Percentiles rank a stretch among this genome's conserved stretches.
These are phyloP conservation scores for Acropora yongei DNA, from an alignment of 64 coral and sea anemone species.

Conservation along the genomic window DNA sequence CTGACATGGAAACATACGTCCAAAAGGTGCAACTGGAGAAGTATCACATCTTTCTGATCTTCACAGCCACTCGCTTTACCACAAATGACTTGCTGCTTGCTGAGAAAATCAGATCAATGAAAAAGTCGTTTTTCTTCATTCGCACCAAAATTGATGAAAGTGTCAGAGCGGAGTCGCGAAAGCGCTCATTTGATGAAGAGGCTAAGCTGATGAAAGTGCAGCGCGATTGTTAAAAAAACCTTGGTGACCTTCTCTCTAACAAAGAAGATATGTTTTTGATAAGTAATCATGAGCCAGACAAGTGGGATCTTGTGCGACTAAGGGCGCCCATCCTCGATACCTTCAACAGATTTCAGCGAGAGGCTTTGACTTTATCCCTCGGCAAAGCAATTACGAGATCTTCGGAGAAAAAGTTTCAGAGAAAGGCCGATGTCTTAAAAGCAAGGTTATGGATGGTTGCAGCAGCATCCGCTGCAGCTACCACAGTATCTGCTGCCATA, in stretches of 20 bases:
- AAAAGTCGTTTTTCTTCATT: slow-evolving; percentile 53
- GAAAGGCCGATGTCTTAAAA: slow-evolving; percentile 36
- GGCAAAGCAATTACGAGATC: background rate
- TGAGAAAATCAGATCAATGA: background rate
- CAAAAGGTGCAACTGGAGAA: background rate
- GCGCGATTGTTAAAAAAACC: background rate
- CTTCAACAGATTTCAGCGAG: background rate
- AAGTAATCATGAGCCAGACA: slow-evolving; percentile 36
- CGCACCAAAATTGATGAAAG: slow-evolving; percentile 55
- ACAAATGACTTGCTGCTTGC: slow-evolving; percentile 21
- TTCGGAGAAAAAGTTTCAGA: background rate
- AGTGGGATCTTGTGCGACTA: slow-evolving; percentile 41
- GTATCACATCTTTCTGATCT: slow-evolving; percentile 30
- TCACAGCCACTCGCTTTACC: slow-evolving; percentile 21
- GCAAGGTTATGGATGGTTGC: slow-evolving; percentile 23
- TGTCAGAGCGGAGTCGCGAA: slow-evolving; percentile 22
- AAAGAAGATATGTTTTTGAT: slow-evolving; percentile 43
- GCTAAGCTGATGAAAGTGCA: slow-evolving; percentile 1
- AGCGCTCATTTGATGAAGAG: slow-evolving; percentile 44
- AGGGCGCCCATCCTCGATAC: slow-evolving; percentile 20
- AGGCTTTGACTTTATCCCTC: slow-evolving; percentile 6
- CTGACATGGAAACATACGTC: slow-evolving; percentile 36
- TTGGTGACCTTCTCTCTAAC: background rate
- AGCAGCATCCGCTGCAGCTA: background rate
- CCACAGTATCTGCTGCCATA: background rate